phyloP scores from a whole-genome alignment of 2,888 invertebrate genomes.

The Drepanosiphum platanoidis region DNA sequence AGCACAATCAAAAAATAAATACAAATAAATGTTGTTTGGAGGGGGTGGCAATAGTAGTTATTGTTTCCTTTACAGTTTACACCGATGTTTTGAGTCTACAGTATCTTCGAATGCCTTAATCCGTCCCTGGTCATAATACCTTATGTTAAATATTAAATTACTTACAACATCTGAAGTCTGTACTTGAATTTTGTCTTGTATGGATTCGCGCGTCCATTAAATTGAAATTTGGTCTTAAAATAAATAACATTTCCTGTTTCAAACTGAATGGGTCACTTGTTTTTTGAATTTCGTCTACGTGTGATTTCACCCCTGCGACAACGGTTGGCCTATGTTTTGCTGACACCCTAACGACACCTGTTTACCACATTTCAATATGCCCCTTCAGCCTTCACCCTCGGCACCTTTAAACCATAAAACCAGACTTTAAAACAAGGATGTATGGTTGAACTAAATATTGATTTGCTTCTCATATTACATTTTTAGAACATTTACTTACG shows the following conservation, averaged over 20 bases:
- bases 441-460: conserved; percentile 12
- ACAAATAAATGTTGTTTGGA: too few species aligned
- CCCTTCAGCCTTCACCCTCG: background rate
- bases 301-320: conserved; percentile 26
- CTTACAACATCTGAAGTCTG: too few species aligned
- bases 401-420: conserved; percentile 45
- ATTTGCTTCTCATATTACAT: conserved; percentile 32
- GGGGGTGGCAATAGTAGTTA: too few species aligned
- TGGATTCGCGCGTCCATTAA: background rate
- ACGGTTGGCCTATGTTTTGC: conserved; percentile 16
- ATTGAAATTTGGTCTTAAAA: background rate
- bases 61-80: too few species aligned
- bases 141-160: too few species aligned
- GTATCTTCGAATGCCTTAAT: too few species aligned
- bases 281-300: background rate
- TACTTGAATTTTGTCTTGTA: too few species aligned
- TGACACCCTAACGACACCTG: conserved; percentile 44
- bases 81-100: too few species aligned
- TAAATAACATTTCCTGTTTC: conserved; percentile 27
- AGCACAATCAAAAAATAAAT: too few species aligned
- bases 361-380: conserved; percentile 50
- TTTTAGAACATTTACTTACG: background rate
- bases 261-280: background rate
- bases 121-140: too few species aligned
- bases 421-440: conserved; percentile 37